Base-by-base conservation (phyloP, 1,140 invertebrate genomes). In the Phortica variegata region DNA sequence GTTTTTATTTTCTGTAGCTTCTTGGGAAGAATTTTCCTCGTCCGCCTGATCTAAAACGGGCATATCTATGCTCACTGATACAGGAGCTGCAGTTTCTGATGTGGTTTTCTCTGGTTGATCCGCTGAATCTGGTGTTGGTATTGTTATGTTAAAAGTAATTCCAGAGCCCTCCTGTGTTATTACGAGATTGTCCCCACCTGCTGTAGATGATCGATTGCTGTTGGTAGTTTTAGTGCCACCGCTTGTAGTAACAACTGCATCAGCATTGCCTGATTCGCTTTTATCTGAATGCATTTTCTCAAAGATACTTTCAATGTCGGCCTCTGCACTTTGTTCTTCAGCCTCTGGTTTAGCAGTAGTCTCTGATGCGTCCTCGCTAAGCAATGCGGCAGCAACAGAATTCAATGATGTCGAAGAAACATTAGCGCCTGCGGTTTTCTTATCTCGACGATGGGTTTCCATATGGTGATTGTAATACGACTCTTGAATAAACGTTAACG, bases 251-350 rank as follows among this genome's bases (percentile, higher is more conserved):
- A 42, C 19, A n/a, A 31, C 42, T 9, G 43, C 6, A 17, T 15
- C 16, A 4, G 31, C 50, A 21, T 53, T 54, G 6, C 56, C 63
- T 38, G 39, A 55, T 6, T 76, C 74, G 15, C 47, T 58, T 49
- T 76, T 77, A 15, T 77, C 75, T 21, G 75, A 76, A 50, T 77
- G 75, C 42, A 77, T 48, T 42, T 77, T 77, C 49, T 77, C 75
- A 21, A 77, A 77, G 3, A 77, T 61, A 37, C 70, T 76, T 51
- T 77, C 75, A 49, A 77, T 75, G 23, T 77, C 75, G 9, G 70
- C 61, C 43, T 76, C 73, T 1, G 69, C 58, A 29, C 39, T 68
- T 34, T 60, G 57, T 9, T 65, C 65, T 13, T 70, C 63, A 9
- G 58, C 52, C 29, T 47, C 50, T 8, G 13, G 31, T 15, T 53